phyloP scores from a whole-genome alignment of 2,797 vertebrate species.

The Poecile montanus region DNA sequence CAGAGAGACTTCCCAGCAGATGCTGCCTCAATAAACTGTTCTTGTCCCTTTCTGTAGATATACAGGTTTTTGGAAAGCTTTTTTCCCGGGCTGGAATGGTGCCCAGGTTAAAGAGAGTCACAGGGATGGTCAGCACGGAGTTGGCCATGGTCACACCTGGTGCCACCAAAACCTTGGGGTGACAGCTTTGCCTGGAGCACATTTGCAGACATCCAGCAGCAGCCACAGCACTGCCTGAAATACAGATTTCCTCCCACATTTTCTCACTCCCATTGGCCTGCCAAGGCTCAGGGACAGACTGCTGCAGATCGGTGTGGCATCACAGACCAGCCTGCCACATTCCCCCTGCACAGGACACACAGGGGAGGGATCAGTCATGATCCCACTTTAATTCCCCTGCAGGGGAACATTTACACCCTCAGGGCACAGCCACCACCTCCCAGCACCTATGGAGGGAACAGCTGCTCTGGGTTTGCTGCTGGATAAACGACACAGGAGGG shows the following conservation, averaged over 20 bases:
- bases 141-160: not conserved
- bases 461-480: not conserved
- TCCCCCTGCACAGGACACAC: no score
- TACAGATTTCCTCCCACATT: not conserved
- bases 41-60: not conserved
- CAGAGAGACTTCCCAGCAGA: not conserved
- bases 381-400: not conserved
- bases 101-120: not conserved
- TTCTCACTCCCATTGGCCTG: fast-evolving
- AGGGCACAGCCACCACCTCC: not conserved
- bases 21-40: not conserved
- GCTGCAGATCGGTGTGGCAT: not conserved
- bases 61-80: not conserved
- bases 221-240: not conserved
- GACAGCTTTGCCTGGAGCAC: not conserved
- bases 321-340: not conserved
- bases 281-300: not conserved
- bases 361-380: fast-evolving
- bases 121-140: fast-evolving
- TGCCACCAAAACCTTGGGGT: not conserved
- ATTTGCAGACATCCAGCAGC: not conserved
- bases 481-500: not conserved
- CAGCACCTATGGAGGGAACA: not conserved
- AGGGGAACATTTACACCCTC: not conserved
- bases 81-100: not conserved